These are phyloP conservation scores for Oryzaephilus surinamensis DNA, from an alignment of 1,140 invertebrate genomes.

Conservation along the genomic window DNA sequence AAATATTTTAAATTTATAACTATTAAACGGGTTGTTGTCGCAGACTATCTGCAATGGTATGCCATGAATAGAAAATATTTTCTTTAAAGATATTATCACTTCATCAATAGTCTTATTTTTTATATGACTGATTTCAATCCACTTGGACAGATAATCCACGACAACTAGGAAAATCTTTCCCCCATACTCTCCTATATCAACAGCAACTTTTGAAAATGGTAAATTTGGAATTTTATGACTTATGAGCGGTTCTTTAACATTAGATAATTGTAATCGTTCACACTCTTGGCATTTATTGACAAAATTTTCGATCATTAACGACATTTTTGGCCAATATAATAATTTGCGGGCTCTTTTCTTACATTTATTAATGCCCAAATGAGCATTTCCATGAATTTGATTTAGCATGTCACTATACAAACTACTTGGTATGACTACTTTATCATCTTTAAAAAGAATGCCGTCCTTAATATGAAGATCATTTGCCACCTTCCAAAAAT, in stretches of 20 bases:
- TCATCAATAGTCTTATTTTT: constrained; percentile 1
- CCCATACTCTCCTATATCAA: constrained; percentile 6
- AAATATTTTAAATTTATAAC: constrained; percentile 7
- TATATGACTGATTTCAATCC: constrained; percentile 1
- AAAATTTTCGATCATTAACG: constrained; percentile 1
- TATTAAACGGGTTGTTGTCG: constrained; percentile 10
- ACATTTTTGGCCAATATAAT: constrained; percentile 1
- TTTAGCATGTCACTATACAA: background rate
- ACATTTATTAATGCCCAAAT: constrained; percentile 5
- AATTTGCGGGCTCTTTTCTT: background rate
- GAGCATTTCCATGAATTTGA: constrained; percentile 1
- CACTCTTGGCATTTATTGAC: constrained; percentile 1
- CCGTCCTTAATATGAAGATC: background rate
- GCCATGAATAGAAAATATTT: constrained; percentile 6
- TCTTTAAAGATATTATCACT: background rate
- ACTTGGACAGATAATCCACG: constrained; percentile 7
- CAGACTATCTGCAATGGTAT: constrained; percentile 4
- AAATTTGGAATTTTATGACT: constrained; percentile 5
- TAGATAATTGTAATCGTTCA: constrained; percentile 2
- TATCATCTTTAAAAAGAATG: background rate
- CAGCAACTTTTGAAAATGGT: constrained; percentile 3
- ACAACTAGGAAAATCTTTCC: constrained; percentile 2
- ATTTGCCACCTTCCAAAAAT: background rate
- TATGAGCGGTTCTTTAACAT: constrained; percentile 1
- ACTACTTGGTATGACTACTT: constrained; percentile 1